Percentiles rank a stretch among this genome's conserved stretches.
These are phyloP conservation scores for Macrobrachium rosenbergii DNA, from an alignment of 1,140 invertebrate genomes.

Conservation along the genomic window DNA sequence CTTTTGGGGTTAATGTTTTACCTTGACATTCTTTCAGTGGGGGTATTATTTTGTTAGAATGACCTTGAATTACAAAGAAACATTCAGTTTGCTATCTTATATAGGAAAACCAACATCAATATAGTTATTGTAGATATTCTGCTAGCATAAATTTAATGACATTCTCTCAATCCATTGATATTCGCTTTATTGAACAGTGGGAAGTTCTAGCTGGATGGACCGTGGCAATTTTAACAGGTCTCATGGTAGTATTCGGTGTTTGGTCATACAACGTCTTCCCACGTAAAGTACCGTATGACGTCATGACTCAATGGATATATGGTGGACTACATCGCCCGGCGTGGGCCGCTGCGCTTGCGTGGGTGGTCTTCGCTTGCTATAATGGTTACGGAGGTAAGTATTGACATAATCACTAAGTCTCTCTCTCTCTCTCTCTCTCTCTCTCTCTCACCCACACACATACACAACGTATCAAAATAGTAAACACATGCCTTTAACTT, in stretches of 20 bases:
- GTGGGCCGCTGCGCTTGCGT: slow-evolving; percentile 36
- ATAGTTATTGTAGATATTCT: too few species aligned
- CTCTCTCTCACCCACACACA: background rate
- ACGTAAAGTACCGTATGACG: slow-evolving; percentile 6
- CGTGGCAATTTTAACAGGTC: background rate
- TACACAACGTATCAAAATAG: too few species aligned
- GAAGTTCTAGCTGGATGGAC: slow-evolving; percentile 35
- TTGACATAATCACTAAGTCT: too few species aligned
- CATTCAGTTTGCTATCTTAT: too few species aligned
- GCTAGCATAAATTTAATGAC: too few species aligned
- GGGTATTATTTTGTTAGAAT: background rate
- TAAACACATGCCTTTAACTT: too few species aligned
- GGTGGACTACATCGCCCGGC: slow-evolving; percentile 10
- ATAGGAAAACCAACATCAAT: too few species aligned
- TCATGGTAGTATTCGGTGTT: slow-evolving; percentile 37
- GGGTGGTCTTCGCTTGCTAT: slow-evolving; percentile 46
- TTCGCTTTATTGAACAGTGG: background rate
- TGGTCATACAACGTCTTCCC: slow-evolving; percentile 40
- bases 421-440: background rate
- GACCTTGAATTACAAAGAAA: too few species aligned
- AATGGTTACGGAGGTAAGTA: slow-evolving; percentile 43
- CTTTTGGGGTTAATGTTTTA: too few species aligned
- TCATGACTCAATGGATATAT: slow-evolving; percentile 41
- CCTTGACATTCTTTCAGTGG: too few species aligned
- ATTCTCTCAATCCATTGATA: background rate